phyloP scores from a whole-genome alignment of 2,888 invertebrate species.

The Calliopum simillimum region DNA sequence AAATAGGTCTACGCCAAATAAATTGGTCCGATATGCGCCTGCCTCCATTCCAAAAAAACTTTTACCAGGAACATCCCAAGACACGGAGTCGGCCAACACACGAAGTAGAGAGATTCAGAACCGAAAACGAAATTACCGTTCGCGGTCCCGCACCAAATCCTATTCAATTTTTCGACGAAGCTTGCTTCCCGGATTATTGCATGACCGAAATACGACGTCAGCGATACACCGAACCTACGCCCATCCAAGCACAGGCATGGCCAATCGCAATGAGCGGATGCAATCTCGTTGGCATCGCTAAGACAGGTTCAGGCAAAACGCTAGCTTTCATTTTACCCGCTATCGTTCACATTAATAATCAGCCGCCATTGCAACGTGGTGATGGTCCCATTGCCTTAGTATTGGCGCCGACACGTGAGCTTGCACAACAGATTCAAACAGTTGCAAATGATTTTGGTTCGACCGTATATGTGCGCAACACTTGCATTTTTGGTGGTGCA shows the following conservation, averaged over 20 bases:
- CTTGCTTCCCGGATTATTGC: constrained; percentile 81
- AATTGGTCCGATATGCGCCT: constrained; percentile 71
- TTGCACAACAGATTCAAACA: constrained; percentile 85
- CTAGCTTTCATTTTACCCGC: constrained; percentile 84
- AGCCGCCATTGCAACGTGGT: constrained; percentile 78
- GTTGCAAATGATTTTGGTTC: constrained; percentile 86
- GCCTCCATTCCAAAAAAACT: constrained; percentile 84
- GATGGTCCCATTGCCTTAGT: constrained; percentile 88
- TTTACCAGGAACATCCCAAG: constrained; percentile 80
- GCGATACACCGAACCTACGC: constrained; percentile 81
- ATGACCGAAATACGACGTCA: constrained; percentile 73
- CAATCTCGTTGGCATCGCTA: constrained; percentile 88
- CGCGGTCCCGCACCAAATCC: constrained; percentile 82
- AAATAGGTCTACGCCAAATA: constrained; percentile 69
- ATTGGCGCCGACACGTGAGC: constrained; percentile 82
- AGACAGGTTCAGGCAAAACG: constrained; percentile 86
- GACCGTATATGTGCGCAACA: constrained; percentile 80
- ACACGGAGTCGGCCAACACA: constrained; percentile 73
- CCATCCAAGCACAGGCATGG: constrained; percentile 89
- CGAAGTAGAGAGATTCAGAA: constrained; percentile 78
- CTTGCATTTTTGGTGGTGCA: constrained; percentile 94
- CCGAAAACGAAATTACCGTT: constrained; percentile 78
- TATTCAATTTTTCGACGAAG: constrained; percentile 83
- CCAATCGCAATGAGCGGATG: constrained; percentile 85
- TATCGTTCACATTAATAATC: constrained; percentile 87